Base-by-base conservation (phyloP, 2,888 invertebrate species). In the Parnassius apollo region DNA sequence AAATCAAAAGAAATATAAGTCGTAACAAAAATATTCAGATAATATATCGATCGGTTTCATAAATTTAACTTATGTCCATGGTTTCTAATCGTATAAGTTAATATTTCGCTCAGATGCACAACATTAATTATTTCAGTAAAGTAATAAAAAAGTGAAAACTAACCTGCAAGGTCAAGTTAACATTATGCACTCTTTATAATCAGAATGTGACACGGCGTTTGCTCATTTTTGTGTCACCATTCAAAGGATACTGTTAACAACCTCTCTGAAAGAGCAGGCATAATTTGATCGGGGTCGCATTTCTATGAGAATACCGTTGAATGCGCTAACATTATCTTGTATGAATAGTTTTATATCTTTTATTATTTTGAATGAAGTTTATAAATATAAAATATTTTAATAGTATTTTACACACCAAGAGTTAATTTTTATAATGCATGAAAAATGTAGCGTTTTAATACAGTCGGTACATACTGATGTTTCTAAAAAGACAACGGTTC, bases 241-340 rank as follows among this genome's bases (percentile, higher is more conserved):
- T 89, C 82, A 90, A 85, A 77, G 86, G 88, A 88, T 86, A 88
- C 89, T 90, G 91, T 91, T 91, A 91, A 91, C 91, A 91, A 89
- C 87, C 81, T 82, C 81, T 85, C 81, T 89, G 75, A 91, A 90
- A 88, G 86, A 88, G 84, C 89, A 84, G 84, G 86, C 75, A 91
- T 91, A 90, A 91, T 91, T 89, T 88, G 84, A 86, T 89, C 86
- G 83, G 91, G 91, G 91, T 90, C 83, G 78, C 79, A 73, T 87
- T 89, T 89, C 88, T 90, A 88, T 89, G 86, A 83, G 86, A 90
- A 88, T 81, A 71, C 76, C 75, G 74, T 78, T 81, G 78, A 83
- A 85, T 81, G 78, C 77, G 72, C 69, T 72, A 69, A 73, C 73
- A 75, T 75, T 75, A 72, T 75, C 64, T 72, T 72, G 71, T 65